These are phyloP conservation scores for Helicorthomorpha holstii DNA, from an alignment of 1,140 invertebrate species.

Conservation along the genomic window DNA sequence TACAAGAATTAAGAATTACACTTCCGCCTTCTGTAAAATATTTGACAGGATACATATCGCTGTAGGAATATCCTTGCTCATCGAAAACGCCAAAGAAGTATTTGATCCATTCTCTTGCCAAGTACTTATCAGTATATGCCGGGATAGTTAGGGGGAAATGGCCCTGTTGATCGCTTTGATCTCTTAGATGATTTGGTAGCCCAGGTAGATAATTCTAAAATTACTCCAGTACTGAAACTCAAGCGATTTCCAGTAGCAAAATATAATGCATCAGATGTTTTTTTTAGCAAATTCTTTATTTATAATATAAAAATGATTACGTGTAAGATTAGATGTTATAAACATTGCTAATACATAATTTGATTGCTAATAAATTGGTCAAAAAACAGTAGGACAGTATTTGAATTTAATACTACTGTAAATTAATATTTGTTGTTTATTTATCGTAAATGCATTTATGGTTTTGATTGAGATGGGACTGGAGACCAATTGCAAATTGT, in stretches of 20 bases:
- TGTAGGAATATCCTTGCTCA: slow-evolving; percentile 35
- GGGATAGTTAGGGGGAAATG: background rate
- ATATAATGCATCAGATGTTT: background rate
- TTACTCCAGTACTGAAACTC: no score
- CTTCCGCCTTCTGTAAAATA: slow-evolving; percentile 11
- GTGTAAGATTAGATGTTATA: slow-evolving; percentile 53
- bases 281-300: slow-evolving; percentile 6
- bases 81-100: slow-evolving; percentile 52
- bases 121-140: background rate
- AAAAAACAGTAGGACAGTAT: background rate
- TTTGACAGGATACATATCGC: slow-evolving; percentile 33
- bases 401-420: background rate
- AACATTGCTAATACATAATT: background rate
- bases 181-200: no score
- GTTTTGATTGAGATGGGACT: no score
- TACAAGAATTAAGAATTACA: background rate
- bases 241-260: background rate
- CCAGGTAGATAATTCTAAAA: no score
- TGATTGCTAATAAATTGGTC: background rate
- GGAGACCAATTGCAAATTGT: no score
- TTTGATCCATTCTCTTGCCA: slow-evolving; percentile 37
- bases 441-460: background rate
- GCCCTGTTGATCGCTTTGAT: background rate
- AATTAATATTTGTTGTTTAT: no score
- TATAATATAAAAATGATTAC: slow-evolving; percentile 30